Evolutionary conservation across 1,140 invertebrate species (phyloP).

Genomic region (Lerema accius): DNA sequence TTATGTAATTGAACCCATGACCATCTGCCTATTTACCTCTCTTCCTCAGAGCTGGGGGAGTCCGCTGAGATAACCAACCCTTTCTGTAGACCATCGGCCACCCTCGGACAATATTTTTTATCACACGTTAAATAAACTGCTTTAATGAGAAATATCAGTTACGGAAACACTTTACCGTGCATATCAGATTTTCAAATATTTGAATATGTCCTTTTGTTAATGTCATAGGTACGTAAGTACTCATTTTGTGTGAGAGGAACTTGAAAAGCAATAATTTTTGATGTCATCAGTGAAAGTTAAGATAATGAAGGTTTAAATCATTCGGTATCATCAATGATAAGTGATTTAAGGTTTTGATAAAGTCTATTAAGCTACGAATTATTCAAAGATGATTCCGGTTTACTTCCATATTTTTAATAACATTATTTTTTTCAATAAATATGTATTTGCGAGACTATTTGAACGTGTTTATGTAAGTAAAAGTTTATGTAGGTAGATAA

Average conservation of each 20-base stretch:
- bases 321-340: too few species aligned
- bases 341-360: too few species aligned
- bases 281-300: too few species aligned
- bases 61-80: constrained; percentile 57
- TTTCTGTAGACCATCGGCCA: constrained; percentile 64
- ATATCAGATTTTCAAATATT: constrained; percentile 74
- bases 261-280: neutral
- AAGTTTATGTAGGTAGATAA: too few species aligned
- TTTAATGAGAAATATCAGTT: constrained; percentile 79
- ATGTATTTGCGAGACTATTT: too few species aligned
- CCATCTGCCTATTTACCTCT: constrained; percentile 76
- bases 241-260: neutral
- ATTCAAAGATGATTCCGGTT: too few species aligned
- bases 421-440: too few species aligned
- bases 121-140: constrained; percentile 63
- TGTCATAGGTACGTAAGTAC: too few species aligned
- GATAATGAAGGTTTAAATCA: too few species aligned
- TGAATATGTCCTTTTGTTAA: constrained; percentile 43
- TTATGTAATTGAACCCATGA: constrained; percentile 70
- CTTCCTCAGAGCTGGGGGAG: constrained; percentile 51
- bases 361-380: too few species aligned
- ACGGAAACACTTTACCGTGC: constrained; percentile 71
- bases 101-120: constrained; percentile 77
- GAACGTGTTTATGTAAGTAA: too few species aligned
- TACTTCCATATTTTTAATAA: too few species aligned